phyloP scores from a whole-genome alignment of 2,113 vertebrate genomes.

The Thunnus thynnus region DNA sequence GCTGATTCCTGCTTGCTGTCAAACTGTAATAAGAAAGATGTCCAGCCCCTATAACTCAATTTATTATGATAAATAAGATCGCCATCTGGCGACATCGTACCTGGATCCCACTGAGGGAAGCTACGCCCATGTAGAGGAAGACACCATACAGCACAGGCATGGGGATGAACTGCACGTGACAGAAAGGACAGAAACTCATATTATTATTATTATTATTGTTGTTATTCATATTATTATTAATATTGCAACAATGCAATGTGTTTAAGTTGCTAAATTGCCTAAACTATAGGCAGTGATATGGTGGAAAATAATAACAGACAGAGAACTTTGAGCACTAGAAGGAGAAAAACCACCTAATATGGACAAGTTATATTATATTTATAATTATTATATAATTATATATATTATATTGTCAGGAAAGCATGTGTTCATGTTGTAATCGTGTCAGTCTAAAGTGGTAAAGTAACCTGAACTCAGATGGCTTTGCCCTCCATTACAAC shows the following conservation, averaged over 20 bases:
- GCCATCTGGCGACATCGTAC: conserved; percentile 70
- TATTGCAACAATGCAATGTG: not conserved
- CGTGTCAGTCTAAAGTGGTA: not conserved
- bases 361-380: no score
- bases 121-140: conserved; percentile 98
- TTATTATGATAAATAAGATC: conserved; percentile 15
- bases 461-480: not conserved
- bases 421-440: conserved; percentile 1
- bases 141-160: conserved; percentile 95
- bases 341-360: not conserved
- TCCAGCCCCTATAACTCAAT: conserved; percentile 6
- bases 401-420: not conserved
- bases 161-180: conserved; percentile 89
- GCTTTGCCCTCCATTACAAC: not conserved
- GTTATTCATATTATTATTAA: not conserved
- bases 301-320: no score
- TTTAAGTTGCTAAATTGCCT: no score
- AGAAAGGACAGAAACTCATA: not conserved
- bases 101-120: conserved; percentile 95
- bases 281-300: no score
- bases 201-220: no score
- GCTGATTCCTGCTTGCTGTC: not conserved
- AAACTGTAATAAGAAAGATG: conserved; percentile 28
- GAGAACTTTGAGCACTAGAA: not conserved
- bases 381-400: no score